Percentiles rank a stretch among this genome's conserved stretches.
These are phyloP conservation scores for Archilochus colubris DNA, from an alignment of 2,113 vertebrate genomes.

Conservation along the genomic window DNA sequence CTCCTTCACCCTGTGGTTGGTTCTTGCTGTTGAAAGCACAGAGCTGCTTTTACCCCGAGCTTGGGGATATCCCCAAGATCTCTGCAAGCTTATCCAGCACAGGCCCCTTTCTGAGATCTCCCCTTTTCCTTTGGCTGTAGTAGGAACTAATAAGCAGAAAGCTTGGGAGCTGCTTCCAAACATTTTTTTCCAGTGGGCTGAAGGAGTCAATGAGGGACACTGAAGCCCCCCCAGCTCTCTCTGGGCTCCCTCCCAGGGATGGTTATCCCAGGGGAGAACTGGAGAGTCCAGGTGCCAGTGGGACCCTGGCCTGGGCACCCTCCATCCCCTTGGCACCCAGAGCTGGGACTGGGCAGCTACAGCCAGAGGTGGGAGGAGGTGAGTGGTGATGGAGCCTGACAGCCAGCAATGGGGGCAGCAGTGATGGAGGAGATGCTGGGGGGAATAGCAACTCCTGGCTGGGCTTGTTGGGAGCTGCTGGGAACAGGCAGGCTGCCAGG, in stretches of 20 bases:
- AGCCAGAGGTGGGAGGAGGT: background rate
- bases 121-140: background rate
- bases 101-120: background rate
- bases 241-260: accelerated
- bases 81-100: accelerated
- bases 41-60: background rate
- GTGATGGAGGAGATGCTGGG: background rate
- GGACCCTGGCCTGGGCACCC: background rate
- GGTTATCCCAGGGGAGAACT: accelerated
- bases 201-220: background rate
- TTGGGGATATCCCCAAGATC: background rate
- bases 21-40: background rate
- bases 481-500: constrained; percentile 19
- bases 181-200: background rate
- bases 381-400: background rate
- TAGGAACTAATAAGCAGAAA: background rate
- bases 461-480: constrained; percentile 4
- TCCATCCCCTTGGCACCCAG: background rate
- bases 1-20: background rate
- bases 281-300: background rate
- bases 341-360: background rate
- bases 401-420: accelerated
- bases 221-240: accelerated
- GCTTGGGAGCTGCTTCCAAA: background rate
- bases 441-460: background rate